phyloP scores from a whole-genome alignment of 2,888 invertebrate genomes.

The Scaptomyza caliginosa region DNA sequence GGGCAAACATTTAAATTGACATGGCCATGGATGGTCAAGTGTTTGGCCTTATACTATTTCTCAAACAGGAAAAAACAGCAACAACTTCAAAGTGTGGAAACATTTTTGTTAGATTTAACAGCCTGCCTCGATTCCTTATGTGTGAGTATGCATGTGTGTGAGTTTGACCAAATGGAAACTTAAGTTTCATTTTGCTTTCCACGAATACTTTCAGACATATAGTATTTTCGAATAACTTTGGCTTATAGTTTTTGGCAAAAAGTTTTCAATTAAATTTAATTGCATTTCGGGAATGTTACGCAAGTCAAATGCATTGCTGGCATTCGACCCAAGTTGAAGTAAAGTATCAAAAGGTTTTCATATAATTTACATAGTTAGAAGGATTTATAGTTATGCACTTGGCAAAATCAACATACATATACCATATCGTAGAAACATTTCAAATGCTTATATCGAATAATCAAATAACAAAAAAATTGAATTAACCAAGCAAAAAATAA shows the following conservation, averaged over 20 bases:
- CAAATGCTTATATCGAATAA: constrained; percentile 45
- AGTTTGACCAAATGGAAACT: constrained; percentile 59
- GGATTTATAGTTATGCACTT: not conserved
- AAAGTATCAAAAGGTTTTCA: constrained; percentile 24
- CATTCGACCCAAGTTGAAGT: not conserved
- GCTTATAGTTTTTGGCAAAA: constrained; percentile 50
- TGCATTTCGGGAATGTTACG: constrained; percentile 17
- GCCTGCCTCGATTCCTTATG: constrained; percentile 1
- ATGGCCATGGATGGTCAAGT: constrained; percentile 29
- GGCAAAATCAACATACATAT: not conserved
- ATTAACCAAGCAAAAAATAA: constrained; percentile 32
- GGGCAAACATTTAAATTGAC: constrained; percentile 53
- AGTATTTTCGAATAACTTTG: constrained; percentile 17
- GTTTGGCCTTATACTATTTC: constrained; percentile 21
- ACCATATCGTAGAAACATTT: constrained; percentile 50
- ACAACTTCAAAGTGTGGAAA: constrained; percentile 54
- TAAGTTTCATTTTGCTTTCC: constrained; percentile 47
- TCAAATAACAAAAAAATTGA: constrained; percentile 55
- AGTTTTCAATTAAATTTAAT: constrained; percentile 50
- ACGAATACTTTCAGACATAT: constrained; percentile 5
- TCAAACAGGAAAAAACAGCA: not conserved
- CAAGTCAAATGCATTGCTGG: constrained; percentile 14
- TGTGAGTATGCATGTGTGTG: constrained; percentile 16
- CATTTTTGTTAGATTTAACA: constrained; percentile 38
- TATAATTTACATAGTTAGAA: constrained; percentile 6